Base-by-base conservation (phyloP, 2,888 invertebrate species). In the Amblyjoppa fuscipennis region DNA sequence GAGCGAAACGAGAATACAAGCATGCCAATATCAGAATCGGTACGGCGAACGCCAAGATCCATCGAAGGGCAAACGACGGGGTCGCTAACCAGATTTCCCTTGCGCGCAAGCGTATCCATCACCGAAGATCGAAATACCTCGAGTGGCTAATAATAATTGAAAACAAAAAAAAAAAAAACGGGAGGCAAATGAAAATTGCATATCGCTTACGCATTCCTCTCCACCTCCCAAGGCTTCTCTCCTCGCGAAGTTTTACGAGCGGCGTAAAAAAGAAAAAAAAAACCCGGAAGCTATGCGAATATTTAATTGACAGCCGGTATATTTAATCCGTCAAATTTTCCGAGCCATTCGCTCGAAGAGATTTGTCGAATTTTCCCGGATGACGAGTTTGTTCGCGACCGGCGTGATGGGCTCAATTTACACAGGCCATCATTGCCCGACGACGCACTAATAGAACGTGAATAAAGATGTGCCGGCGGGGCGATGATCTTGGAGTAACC, bases 391-490 rank as follows among this genome's bases (percentile, higher is more conserved):
- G 34, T 34, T 66, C 41, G n/a, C 77, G 56, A 77, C 49, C 28
- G 13, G 70, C 16, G 59, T 20, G 13, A 76, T 68, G 45, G 59
- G 25, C 31, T 51, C 11, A 51, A 66, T 66, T 49, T 38, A 25
- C 51, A 49, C 51, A 13, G 20, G 9, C 41, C 45, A 75, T 56
- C 25, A 49, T 53, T 61, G 56, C 25, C 41, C 16, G 34, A 73
- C 73, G 41, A 61, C 53, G 70, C 53, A 81, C 71, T 68, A 84
- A 81, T 70, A 51, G 69, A 75, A 73, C 71, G 79, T 71, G 88
- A 88, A 92, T 92, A 89, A 92, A 92, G 92, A 92, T 90, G 91
- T 91, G 91, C 90, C 75, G 79, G 80, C 71, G 71, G 38, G 49
- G 86, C 73, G 81, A 77, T 85, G 84, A 87, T 89, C 89, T 88